A percentile compares a stretch with the other conserved stretches of the same genome.
phyloP scores from a whole-genome alignment of 2,888 invertebrate species.

The Amblyteles armatorius region DNA sequence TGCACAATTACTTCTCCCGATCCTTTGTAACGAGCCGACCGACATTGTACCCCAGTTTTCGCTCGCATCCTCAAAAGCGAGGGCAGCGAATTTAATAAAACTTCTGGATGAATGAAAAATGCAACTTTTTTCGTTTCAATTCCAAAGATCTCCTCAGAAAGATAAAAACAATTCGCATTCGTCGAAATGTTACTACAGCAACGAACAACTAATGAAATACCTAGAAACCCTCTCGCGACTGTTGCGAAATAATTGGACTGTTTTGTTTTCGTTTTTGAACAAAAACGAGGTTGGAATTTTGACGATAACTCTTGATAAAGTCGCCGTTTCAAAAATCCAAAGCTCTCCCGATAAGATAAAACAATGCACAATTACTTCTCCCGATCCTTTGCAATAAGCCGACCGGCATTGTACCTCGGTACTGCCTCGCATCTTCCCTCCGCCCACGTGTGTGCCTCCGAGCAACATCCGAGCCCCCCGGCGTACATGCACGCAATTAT shows the following conservation, averaged over 20 bases:
- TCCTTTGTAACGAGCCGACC: not conserved
- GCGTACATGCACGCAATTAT: constrained; percentile 10
- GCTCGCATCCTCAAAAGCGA: not conserved
- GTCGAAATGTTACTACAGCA: not conserved
- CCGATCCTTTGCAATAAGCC: not conserved
- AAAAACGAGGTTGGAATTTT: not conserved
- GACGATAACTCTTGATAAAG: not conserved
- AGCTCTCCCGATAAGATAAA: not conserved
- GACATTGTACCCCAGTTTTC: not conserved
- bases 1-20: not conserved
- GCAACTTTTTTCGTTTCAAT: too few relatives aligned
- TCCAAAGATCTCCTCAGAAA: too few relatives aligned
- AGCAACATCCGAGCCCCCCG: not conserved
- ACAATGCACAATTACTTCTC: not conserved
- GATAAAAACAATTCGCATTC: not conserved
- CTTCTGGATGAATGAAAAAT: too few relatives aligned
- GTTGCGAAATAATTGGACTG: not conserved
- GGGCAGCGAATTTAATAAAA: too few relatives aligned
- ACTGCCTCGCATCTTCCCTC: not conserved
- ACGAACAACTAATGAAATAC: too few relatives aligned
- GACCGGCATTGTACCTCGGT: not conserved
- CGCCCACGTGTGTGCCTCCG: not conserved
- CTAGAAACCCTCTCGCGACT: not conserved
- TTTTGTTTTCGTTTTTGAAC: not conserved
- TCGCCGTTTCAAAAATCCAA: not conserved